Conservation (phyloP, 2,797 vertebrate species). For the Ibycter americanus region DNA sequence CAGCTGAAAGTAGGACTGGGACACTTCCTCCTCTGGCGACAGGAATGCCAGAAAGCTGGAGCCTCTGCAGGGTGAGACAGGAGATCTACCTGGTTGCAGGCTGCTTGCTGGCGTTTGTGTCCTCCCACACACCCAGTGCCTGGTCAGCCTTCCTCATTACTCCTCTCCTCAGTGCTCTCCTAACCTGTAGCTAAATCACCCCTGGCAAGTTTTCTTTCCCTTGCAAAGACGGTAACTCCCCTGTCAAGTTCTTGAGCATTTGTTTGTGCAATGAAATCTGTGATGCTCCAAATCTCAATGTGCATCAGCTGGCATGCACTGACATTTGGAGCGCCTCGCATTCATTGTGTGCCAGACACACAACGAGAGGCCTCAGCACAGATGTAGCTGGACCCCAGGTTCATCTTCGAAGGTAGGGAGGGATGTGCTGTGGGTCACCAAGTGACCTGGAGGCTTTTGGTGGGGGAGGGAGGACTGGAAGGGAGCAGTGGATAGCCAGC, state of each 20-base stretch:
- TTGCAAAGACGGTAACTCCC: conserved; percentile 38
- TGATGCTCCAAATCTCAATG: conserved; percentile 66
- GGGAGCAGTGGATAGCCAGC: conserved; percentile 34
- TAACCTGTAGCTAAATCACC: conserved; percentile 60
- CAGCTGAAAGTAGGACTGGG: neutral
- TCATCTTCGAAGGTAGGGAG: conserved; percentile 56
- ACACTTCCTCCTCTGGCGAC: neutral
- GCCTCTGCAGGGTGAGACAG: neutral
- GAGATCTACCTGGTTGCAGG: neutral
- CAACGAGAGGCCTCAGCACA: conserved; percentile 61
- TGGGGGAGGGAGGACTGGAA: conserved; percentile 26
- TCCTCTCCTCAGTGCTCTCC: neutral
- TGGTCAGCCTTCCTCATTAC: neutral
- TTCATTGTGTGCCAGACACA: conserved; percentile 50
- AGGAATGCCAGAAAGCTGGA: neutral
- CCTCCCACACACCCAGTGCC: neutral
- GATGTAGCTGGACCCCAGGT: conserved; percentile 68
- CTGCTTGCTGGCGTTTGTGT: neutral
- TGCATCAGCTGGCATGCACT: conserved; percentile 69
- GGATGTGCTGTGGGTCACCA: conserved; percentile 36
- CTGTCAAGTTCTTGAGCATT: conserved; percentile 60
- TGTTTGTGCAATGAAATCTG: conserved; percentile 65
- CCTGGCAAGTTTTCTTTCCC: conserved; percentile 44
- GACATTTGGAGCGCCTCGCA: conserved; percentile 58
- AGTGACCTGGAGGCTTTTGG: conserved; percentile 51